These are phyloP conservation scores for Papilio helenus DNA, from an alignment of 1,140 invertebrate genomes.

Conservation along the genomic window DNA sequence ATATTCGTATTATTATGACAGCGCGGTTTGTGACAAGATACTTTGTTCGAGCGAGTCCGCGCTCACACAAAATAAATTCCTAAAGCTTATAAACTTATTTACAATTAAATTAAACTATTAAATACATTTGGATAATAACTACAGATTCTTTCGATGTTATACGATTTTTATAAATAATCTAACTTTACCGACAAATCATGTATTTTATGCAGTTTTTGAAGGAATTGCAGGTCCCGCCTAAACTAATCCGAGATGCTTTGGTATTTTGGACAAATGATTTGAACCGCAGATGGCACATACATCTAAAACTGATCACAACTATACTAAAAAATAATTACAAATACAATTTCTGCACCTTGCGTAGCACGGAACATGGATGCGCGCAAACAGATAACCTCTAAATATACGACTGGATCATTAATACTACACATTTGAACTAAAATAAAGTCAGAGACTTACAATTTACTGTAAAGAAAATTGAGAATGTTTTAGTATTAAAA, in stretches of 20 bases:
- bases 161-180: background rate
- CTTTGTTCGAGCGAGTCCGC: background rate
- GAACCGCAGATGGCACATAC: conserved; percentile 21
- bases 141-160: conserved; percentile 19
- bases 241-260: conserved; percentile 23
- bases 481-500: background rate
- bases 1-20: background rate
- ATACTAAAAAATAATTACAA: background rate
- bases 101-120: background rate
- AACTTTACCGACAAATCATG: background rate
- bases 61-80: conserved; percentile 17
- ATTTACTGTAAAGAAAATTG: background rate
- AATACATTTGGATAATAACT: conserved; percentile 19
- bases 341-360: conserved; percentile 23
- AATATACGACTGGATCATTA: background rate
- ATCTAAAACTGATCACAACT: background rate
- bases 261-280: conserved; percentile 24
- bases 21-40: conserved; percentile 17
- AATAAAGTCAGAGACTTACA: too few relatives aligned
- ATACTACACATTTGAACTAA: background rate
- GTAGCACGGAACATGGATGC: conserved; percentile 3
- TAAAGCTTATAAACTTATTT: conserved; percentile 24
- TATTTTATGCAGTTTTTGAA: background rate
- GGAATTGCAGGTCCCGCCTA: conserved; percentile 18
- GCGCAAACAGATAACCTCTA: background rate